phyloP scores from a whole-genome alignment of 2,113 vertebrate species.

The Tor tambroides region DNA sequence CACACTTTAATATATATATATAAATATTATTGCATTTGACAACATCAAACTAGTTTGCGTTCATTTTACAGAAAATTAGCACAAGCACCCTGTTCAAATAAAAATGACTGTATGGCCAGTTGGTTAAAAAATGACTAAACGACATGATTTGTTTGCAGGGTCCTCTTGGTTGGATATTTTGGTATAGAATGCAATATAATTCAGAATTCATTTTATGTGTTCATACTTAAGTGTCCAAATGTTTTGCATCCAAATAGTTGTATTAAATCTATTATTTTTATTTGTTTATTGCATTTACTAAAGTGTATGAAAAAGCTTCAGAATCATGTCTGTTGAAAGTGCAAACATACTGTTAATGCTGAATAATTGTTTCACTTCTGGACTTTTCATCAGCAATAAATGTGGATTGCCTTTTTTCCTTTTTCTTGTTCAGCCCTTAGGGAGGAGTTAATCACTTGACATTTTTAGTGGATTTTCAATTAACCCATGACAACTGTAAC shows the following conservation, averaged over 20 bases:
- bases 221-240: background rate
- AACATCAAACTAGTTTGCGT: background rate
- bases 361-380: background rate
- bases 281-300: background rate
- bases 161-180: background rate
- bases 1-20: too few species aligned
- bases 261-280: background rate
- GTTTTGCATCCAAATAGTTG: background rate
- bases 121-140: too few species aligned
- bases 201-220: background rate
- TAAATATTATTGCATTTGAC: background rate
- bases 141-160: background rate
- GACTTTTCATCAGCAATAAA: constrained; percentile 49
- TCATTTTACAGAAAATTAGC: background rate
- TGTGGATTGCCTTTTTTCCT: constrained; percentile 45
- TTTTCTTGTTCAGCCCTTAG: constrained; percentile 56
- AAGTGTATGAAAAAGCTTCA: background rate
- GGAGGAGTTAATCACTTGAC: constrained; percentile 73
- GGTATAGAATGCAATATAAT: background rate
- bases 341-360: background rate
- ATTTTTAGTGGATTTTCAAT: constrained; percentile 74
- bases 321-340: background rate
- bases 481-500: constrained; percentile 73
- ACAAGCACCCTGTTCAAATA: background rate
- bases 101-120: background rate